phyloP scores from a whole-genome alignment of 2,113 vertebrate genomes.

The Rhinopomastus cyanomelas region DNA sequence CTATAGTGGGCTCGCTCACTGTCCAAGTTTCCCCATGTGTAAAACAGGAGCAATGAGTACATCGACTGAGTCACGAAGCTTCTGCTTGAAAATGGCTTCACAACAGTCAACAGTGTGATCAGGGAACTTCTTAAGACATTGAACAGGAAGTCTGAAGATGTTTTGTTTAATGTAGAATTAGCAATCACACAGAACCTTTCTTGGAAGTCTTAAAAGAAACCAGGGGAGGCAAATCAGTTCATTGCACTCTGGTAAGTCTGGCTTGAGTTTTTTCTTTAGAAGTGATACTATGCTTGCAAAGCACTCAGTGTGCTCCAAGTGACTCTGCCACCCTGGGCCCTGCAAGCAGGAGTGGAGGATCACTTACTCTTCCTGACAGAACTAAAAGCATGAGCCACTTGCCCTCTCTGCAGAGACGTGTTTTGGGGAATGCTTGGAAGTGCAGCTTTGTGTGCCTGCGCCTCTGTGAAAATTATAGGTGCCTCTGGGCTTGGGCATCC shows the following conservation, averaged over 20 bases:
- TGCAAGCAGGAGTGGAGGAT: background rate
- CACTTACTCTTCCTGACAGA: background rate
- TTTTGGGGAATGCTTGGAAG: conserved; percentile 12
- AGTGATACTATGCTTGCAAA: background rate
- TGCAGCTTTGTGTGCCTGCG: conserved; percentile 31
- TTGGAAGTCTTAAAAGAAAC: background rate
- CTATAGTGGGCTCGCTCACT: background rate
- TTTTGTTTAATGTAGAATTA: background rate
- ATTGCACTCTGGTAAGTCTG: background rate
- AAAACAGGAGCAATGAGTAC: background rate
- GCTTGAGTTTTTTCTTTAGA: background rate
- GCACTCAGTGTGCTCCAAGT: accelerated
- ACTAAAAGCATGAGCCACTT: background rate
- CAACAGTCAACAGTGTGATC: background rate
- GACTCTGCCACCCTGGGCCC: background rate
- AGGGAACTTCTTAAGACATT: background rate
- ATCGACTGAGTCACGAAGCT: background rate
- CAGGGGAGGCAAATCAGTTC: background rate
- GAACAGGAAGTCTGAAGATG: background rate
- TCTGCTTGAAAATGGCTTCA: background rate
- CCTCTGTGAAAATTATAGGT: conserved; percentile 45
- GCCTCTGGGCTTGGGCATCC: conserved; percentile 51
- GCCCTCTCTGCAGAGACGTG: background rate
- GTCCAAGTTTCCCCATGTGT: background rate
- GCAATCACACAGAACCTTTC: background rate